Conservation (phyloP, 2,888 invertebrate genomes). For the Ischnura elegans region DNA sequence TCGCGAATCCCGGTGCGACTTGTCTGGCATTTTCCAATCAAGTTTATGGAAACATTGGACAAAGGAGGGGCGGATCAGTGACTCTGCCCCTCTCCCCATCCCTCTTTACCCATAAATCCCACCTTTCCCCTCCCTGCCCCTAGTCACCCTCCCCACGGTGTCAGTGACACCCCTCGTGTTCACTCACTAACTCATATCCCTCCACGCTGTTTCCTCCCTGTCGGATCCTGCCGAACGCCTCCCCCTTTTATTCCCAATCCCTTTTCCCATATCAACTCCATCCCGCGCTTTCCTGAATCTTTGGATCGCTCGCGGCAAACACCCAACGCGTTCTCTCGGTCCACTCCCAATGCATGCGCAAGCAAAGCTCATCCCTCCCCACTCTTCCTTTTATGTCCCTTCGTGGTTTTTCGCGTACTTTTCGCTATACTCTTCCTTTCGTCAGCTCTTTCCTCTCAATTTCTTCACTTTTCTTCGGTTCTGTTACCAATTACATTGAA, state of each 20-base stretch:
- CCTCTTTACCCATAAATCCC: constrained; percentile 34
- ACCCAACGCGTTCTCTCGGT: neutral
- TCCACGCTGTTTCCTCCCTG: constrained; percentile 1
- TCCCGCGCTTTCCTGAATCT: neutral
- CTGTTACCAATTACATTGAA: neutral
- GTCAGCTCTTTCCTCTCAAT: neutral
- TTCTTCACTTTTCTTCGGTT: neutral
- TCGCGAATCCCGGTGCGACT: constrained; percentile 57
- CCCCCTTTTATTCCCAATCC: constrained; percentile 54
- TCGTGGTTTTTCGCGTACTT: neutral
- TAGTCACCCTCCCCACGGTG: constrained; percentile 1
- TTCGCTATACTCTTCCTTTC: neutral
- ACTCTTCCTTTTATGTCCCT: neutral
- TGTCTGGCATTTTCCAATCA: constrained; percentile 67
- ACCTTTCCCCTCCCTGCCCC: neutral
- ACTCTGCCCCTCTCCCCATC: constrained; percentile 23
- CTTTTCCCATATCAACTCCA: constrained; percentile 32
- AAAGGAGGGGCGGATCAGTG: constrained; percentile 62
- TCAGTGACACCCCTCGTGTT: neutral
- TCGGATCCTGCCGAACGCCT: constrained; percentile 26
- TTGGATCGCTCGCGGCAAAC: neutral
- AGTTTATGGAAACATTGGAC: constrained; percentile 67
- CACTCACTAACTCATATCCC: constrained; percentile 15
- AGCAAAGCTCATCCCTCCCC: neutral
- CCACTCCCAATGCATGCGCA: neutral